Percentiles rank a stretch among this genome's conserved stretches.
Conservation (phyloP, 2,797 vertebrate genomes). For the Ctenopoma kingsleyae region DNA sequence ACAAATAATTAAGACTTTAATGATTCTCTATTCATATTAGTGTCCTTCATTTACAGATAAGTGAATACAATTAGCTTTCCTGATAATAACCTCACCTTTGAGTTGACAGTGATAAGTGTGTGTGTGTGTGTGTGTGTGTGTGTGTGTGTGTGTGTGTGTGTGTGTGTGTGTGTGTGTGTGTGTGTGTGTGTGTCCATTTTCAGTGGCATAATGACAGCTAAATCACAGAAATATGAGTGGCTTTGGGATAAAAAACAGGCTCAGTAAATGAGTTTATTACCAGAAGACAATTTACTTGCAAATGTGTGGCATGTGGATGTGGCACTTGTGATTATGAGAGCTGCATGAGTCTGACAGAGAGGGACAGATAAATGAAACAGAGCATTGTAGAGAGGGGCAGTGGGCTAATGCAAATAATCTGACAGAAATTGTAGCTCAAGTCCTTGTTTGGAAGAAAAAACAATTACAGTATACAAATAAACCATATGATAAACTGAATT, state of each 20-base stretch:
- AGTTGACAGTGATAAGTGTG: conserved; percentile 72
- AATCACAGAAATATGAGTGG: conserved; percentile 77
- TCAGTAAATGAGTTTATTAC: conserved; percentile 79
- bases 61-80: conserved; percentile 71
- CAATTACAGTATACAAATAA: conserved; percentile 64
- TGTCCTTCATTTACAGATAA: conserved; percentile 72
- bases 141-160: conserved; percentile 46
- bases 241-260: conserved; percentile 66
- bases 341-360: conserved; percentile 37
- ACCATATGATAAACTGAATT: conserved; percentile 12
- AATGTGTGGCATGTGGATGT: conserved; percentile 78
- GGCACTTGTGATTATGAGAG: conserved; percentile 79
- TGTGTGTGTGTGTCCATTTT: conserved; percentile 51
- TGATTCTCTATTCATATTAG: conserved; percentile 67
- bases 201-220: conserved; percentile 69
- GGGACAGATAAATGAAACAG: conserved; percentile 53
- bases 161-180: too few species aligned
- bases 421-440: conserved; percentile 57
- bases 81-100: conserved; percentile 75
- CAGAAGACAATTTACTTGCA: conserved; percentile 84
- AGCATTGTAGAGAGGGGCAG: conserved; percentile 47
- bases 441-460: conserved; percentile 59
- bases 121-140: conserved; percentile 18
- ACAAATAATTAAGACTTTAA: conserved; percentile 76
- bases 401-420: conserved; percentile 70